Conservation (phyloP, 1,140 invertebrate species). For the Ooceraea biroi region DNA sequence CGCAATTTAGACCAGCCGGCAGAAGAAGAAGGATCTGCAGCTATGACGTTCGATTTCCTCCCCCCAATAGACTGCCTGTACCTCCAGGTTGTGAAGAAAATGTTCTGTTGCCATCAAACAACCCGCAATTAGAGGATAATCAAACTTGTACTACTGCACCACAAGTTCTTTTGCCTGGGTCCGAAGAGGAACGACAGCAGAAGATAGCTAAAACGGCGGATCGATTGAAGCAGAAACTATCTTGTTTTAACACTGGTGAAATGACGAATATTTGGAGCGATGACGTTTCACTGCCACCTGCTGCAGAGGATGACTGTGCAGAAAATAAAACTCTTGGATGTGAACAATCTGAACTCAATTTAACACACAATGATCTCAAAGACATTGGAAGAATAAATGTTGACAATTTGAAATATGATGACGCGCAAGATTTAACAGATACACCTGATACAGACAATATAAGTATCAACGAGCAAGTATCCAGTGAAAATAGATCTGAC, state of each 20-base stretch:
- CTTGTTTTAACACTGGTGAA: conserved; percentile 74
- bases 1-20: conserved; percentile 18
- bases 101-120: background rate
- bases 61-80: conserved; percentile 34
- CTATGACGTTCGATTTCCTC: conserved; percentile 39
- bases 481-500: conserved; percentile 11
- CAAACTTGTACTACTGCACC: background rate
- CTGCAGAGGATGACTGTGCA: conserved; percentile 22
- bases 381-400: conserved; percentile 80
- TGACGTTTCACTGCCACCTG: conserved; percentile 63
- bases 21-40: conserved; percentile 15
- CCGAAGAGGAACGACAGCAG: conserved; percentile 82
- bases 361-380: conserved; percentile 78
- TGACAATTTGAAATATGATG: conserved; percentile 63
- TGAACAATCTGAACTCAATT: conserved; percentile 75
- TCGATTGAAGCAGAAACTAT: conserved; percentile 81
- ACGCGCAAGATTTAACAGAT: background rate
- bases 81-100: background rate
- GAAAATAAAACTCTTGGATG: conserved; percentile 71
- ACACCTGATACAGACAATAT: conserved; percentile 18
- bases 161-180: conserved; percentile 77
- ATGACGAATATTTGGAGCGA: conserved; percentile 77
- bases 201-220: conserved; percentile 83
- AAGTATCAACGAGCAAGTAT: background rate
- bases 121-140: background rate